A percentile compares a stretch with the other conserved stretches of the same genome.
Conservation (phyloP, 2,113 vertebrate species). For the Nothoprocta perdicaria region DNA sequence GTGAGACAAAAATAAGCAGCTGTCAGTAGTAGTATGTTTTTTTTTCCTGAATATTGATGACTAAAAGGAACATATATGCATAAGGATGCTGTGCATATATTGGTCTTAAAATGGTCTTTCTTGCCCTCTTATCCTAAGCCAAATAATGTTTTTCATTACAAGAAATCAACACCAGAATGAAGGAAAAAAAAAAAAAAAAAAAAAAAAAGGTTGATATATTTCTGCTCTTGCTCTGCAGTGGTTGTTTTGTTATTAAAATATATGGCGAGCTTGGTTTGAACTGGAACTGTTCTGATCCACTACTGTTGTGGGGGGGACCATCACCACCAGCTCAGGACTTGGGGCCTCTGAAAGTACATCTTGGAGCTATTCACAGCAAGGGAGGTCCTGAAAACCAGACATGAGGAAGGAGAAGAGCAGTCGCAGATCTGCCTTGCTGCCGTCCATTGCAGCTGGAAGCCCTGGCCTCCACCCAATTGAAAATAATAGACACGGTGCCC, state of each 20-base stretch:
- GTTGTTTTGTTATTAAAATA: neutral
- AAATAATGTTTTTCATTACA: neutral
- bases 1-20: neutral
- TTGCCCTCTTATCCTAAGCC: neutral
- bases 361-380: neutral
- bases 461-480: neutral
- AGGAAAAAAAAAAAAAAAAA: neutral
- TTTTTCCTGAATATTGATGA: neutral
- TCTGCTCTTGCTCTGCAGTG: neutral
- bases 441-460: neutral
- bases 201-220: neutral
- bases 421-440: neutral
- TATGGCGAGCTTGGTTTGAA: neutral
- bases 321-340: neutral
- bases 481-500: neutral
- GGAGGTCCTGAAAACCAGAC: neutral
- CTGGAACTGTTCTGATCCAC: neutral
- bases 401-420: neutral
- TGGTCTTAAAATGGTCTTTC: neutral
- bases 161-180: neutral
- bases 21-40: neutral
- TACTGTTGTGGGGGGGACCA: neutral
- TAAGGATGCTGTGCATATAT: neutral
- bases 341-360: neutral
- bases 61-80: neutral